Percentiles rank a stretch among this genome's conserved stretches.
These are phyloP conservation scores for Bombus pyrosoma DNA, from an alignment of 1,140 invertebrate genomes.

Conservation along the genomic window DNA sequence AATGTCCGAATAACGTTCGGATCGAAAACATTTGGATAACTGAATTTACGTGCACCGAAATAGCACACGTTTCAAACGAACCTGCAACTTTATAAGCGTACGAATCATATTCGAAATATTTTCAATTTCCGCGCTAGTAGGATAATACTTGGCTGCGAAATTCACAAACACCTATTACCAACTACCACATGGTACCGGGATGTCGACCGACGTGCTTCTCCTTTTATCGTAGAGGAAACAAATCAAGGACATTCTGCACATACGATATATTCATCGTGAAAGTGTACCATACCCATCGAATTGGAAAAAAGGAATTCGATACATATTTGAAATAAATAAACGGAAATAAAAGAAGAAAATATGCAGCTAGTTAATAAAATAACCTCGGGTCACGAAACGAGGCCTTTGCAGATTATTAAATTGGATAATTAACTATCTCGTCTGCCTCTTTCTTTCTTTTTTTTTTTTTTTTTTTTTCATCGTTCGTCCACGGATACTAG, in stretches of 20 bases:
- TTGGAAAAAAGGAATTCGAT: not conserved
- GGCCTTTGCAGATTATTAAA: constrained; percentile 37
- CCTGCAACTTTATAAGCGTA: too few relatives aligned
- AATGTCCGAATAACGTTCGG: too few relatives aligned
- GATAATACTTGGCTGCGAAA: too few relatives aligned
- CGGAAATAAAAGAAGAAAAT: not conserved
- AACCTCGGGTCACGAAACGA: not conserved
- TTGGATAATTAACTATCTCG: constrained; percentile 10
- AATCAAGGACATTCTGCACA: not conserved
- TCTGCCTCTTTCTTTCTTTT: not conserved
- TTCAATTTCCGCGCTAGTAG: too few relatives aligned
- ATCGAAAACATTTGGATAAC: too few relatives aligned
- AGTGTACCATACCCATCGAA: not conserved
- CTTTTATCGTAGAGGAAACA: not conserved
- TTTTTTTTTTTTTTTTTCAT: not conserved
- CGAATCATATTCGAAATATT: too few relatives aligned
- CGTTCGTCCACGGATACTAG: constrained; percentile 24
- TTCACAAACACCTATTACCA: too few relatives aligned
- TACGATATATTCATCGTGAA: not conserved
- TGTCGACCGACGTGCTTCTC: too few relatives aligned
- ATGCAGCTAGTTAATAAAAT: not conserved
- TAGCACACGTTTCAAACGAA: too few relatives aligned
- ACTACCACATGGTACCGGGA: too few relatives aligned
- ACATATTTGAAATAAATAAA: not conserved
- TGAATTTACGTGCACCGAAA: too few relatives aligned